Percentiles rank a stretch among this genome's conserved stretches.
These are phyloP conservation scores for Dysidea cf. avara DNA, from an alignment of 37 sponge, comb jelly and placozoan genomes.

Conservation along the genomic window DNA sequence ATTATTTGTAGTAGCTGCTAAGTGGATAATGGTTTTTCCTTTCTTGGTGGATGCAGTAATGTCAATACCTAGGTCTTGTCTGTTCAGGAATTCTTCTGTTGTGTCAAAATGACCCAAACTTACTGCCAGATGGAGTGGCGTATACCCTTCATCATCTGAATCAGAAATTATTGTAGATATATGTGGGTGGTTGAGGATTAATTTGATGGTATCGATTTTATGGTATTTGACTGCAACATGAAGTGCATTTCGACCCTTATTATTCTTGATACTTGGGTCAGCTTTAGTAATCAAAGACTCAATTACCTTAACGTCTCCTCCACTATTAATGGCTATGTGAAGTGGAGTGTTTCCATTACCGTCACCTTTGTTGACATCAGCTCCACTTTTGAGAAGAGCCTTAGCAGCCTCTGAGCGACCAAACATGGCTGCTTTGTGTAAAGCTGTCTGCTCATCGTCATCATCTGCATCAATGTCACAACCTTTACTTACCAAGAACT, in stretches of 20 bases:
- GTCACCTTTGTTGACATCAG: too few species aligned
- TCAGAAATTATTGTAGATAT: too few species aligned
- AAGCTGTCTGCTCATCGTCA: too few species aligned
- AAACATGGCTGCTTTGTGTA: too few species aligned
- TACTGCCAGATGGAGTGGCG: conserved; percentile 69
- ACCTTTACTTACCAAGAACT: conserved; percentile 67
- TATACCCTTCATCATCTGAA: conserved; percentile 68
- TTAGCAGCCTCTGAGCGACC: too few species aligned
- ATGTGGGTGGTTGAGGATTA: conserved; percentile 53
- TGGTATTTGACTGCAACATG: conserved; percentile 58
- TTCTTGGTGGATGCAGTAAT: too few species aligned
- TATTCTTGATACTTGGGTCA: conserved; percentile 58
- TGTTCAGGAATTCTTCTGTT: conserved; percentile 33
- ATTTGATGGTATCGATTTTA: conserved; percentile 26
- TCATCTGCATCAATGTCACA: too few species aligned
- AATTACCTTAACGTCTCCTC: conserved; percentile 21
- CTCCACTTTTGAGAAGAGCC: too few species aligned
- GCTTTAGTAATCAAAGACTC: conserved; percentile 50
- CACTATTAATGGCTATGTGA: conserved; percentile 56
- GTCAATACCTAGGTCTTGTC: too few species aligned
- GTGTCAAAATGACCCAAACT: conserved; percentile 30
- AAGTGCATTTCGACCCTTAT: conserved; percentile 76
- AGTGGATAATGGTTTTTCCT: conserved; percentile 56
- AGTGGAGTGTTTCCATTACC: conserved; percentile 79
- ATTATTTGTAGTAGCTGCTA: conserved; percentile 39